A percentile compares a stretch with the other conserved stretches of the same genome.
Conservation (phyloP, 2,797 vertebrate species). For the Cirrhinus molitorella region DNA sequence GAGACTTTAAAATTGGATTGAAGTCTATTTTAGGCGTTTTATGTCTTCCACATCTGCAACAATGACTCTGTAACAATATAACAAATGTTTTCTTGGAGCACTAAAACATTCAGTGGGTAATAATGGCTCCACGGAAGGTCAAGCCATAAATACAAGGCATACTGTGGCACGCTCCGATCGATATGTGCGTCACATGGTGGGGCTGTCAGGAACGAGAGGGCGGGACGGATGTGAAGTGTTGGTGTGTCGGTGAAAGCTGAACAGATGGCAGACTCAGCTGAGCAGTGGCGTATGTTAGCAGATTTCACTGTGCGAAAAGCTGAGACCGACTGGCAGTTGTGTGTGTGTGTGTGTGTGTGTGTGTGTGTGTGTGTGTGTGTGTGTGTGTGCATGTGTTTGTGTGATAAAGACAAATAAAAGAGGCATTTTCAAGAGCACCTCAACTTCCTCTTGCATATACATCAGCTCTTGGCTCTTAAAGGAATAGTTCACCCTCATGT, state of each 20-base stretch:
- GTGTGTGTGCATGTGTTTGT: not conserved
- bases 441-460: slow-evolving; percentile 1
- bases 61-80: not conserved
- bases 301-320: slow-evolving; percentile 34
- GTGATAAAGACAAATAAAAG: not conserved
- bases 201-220: slow-evolving; percentile 6
- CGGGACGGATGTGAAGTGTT: not conserved
- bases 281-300: slow-evolving; percentile 45
- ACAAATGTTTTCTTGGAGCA: slow-evolving; percentile 12
- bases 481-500: not conserved
- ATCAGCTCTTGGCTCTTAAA: not conserved
- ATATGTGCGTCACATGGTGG: slow-evolving; percentile 20
- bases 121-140: slow-evolving; percentile 41
- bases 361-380: not conserved
- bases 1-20: slow-evolving; percentile 1
- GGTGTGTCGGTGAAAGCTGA: slow-evolving; percentile 17
- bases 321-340: slow-evolving; percentile 39
- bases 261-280: slow-evolving; percentile 52
- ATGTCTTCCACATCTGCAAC: not conserved
- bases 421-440: slow-evolving; percentile 25
- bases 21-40: not conserved
- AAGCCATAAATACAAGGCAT: slow-evolving; percentile 30
- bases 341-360: not conserved
- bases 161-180: slow-evolving; percentile 25
- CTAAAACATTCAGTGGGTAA: not conserved